These are phyloP conservation scores for Coracopsis vasa DNA, from an alignment of 2,113 vertebrate genomes.

Conservation along the genomic window DNA sequence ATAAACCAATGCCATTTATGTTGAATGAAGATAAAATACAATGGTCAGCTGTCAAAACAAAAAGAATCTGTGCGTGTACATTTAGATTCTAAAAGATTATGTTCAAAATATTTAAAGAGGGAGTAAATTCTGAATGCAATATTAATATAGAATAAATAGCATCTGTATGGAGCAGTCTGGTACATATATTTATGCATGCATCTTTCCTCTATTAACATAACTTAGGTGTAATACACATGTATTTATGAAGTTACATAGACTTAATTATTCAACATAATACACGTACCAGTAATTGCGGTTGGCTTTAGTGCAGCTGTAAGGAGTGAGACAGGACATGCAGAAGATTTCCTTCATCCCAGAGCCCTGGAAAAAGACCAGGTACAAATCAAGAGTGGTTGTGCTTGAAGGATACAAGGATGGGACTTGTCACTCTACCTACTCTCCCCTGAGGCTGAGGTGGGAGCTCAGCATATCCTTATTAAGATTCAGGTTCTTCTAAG, in stretches of 20 bases:
- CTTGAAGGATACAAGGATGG: background rate
- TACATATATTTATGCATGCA: background rate
- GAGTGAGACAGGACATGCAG: background rate
- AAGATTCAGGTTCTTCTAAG: background rate
- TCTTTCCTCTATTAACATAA: background rate
- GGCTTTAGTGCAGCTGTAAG: background rate
- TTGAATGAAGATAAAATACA: slow-evolving; percentile 5
- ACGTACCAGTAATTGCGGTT: background rate
- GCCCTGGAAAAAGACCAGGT: background rate
- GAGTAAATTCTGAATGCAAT: background rate
- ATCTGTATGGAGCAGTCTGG: background rate
- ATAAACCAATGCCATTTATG: background rate
- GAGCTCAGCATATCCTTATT: background rate
- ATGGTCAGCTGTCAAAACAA: background rate
- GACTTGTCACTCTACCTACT: background rate
- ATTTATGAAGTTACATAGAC: background rate
- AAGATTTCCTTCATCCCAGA: background rate
- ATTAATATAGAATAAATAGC: slow-evolving; percentile 41
- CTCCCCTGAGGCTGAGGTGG: background rate
- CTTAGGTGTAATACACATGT: background rate
- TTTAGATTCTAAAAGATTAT: background rate
- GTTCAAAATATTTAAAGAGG: slow-evolving; percentile 7
- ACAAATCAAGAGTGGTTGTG: background rate
- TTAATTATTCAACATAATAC: background rate
- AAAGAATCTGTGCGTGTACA: background rate